Conservation (phyloP, 2,797 vertebrate genomes). For the Sciurus carolinensis region DNA sequence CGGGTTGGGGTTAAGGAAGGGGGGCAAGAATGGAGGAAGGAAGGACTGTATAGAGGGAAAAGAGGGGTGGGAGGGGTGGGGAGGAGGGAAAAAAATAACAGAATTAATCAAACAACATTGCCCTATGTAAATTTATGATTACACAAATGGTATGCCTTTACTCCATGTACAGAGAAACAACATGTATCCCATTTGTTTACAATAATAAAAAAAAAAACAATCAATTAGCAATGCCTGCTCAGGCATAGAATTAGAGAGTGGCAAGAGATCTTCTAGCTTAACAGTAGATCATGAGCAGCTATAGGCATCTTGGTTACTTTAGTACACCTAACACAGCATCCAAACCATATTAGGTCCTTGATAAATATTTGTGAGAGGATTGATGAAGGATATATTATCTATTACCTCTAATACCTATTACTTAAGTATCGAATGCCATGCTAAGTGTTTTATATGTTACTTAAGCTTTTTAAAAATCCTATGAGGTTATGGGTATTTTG, state of each 20-base stretch:
- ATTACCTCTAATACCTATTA: not conserved
- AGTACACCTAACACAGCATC: too few species aligned
- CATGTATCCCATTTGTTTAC: too few species aligned
- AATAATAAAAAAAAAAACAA: too few species aligned
- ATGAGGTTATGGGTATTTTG: not conserved
- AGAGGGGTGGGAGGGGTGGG: too few species aligned
- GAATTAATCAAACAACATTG: too few species aligned
- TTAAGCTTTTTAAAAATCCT: conserved; percentile 23
- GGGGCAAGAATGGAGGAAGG: too few species aligned
- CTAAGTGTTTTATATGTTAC: not conserved
- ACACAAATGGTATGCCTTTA: too few species aligned
- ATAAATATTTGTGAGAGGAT: not conserved
- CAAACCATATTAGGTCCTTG: not conserved
- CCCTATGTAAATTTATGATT: too few species aligned
- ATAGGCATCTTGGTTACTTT: not conserved
- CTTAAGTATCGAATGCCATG: not conserved
- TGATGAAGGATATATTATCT: not conserved
- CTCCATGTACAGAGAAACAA: too few species aligned
- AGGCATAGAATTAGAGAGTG: not conserved
- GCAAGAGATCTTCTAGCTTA: not conserved
- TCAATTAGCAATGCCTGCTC: not conserved
- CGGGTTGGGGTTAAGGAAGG: too few species aligned
- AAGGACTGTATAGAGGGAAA: too few species aligned
- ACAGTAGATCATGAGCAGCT: not conserved
- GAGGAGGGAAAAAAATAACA: too few species aligned